Conservation (phyloP, 2,888 invertebrate species). For the Acheta domesticus region DNA sequence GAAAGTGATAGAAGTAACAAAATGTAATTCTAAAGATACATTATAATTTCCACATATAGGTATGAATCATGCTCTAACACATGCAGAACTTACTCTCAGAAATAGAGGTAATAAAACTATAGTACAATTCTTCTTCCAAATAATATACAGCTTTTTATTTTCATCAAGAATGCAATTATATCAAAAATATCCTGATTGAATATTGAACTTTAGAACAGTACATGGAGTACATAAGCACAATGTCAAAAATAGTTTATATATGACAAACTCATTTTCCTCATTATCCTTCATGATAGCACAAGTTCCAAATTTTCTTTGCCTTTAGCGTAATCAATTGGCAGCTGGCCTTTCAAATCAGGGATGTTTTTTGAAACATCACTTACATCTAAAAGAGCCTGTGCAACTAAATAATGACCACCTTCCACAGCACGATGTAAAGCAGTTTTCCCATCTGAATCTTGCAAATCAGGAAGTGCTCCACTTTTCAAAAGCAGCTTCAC, state of each 20-base stretch:
- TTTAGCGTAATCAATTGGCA: slow-evolving; percentile 33
- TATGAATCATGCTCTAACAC: no score
- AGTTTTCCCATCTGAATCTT: slow-evolving; percentile 78
- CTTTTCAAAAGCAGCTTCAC: slow-evolving; percentile 62
- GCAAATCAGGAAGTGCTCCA: slow-evolving; percentile 60
- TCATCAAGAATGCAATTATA: background rate
- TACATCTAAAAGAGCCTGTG: slow-evolving; percentile 48
- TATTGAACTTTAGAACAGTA: no score
- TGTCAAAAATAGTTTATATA: no score
- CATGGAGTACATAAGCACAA: no score
- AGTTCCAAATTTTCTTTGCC: slow-evolving; percentile 22
- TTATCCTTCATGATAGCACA: background rate
- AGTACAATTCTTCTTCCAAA: no score
- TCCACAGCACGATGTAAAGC: slow-evolving; percentile 72
- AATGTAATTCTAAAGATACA: no score
- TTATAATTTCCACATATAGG: no score
- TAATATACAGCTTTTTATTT: background rate
- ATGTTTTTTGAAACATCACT: slow-evolving; percentile 46
- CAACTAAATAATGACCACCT: slow-evolving; percentile 52
- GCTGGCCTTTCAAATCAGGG: slow-evolving; percentile 31
- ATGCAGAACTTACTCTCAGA: no score
- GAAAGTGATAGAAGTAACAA: no score
- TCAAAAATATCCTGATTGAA: background rate
- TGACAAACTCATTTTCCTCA: no score
- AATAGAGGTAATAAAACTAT: no score